Base-by-base conservation (phyloP, 2,888 invertebrate species). In the Harmothoe impar region DNA sequence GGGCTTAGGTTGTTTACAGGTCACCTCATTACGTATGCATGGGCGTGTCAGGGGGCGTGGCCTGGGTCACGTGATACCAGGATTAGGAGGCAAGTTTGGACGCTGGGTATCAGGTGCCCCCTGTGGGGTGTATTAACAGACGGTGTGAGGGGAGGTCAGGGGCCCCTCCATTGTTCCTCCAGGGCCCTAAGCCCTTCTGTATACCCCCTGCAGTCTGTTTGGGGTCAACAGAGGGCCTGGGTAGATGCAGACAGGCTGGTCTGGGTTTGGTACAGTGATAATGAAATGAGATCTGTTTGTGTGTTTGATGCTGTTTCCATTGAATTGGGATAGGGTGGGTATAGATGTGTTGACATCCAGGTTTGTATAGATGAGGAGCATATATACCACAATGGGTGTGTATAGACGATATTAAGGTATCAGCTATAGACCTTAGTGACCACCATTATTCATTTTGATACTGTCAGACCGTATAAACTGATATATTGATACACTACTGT, bases 21-120 rank as follows among this genome's bases (percentile, higher is more conserved):
- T 72, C 72, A 72, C 29, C 72, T 72, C 72, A 72, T 72, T 29
- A 31, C 72, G 29, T 72, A 72, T 72, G 72, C 31, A 72, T 72
- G 25, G 72, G 25, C 31, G 72, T 72, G 25, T 29, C 72, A 29
- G 29, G 43, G 72, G 72, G 72, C 25, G 72, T n/a, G 72, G 72
- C 72, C 31, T 25, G 29, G 31, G 72, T 29, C 72, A 72, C 31
- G 25, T 72, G 72, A 72, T 72, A 72, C 72, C 31, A 15, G 72
- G 72, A 72, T 72, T 72, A 72, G 29, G 72, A n/a, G 0, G 72
- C 72, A 72, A 25, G 72, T 15, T 25, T 12, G 0, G 72, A 31
- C 15, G 72, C 3, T 5, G 72, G 31, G 72, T 29, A 72, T 72
- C 72, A 72, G 72, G 17, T 72, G 72, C 15, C 29, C 29, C 25